A percentile compares a stretch with the other conserved stretches of the same genome.
phyloP scores from a whole-genome alignment of 2,888 invertebrate species.

The Ennomos erosarius region DNA sequence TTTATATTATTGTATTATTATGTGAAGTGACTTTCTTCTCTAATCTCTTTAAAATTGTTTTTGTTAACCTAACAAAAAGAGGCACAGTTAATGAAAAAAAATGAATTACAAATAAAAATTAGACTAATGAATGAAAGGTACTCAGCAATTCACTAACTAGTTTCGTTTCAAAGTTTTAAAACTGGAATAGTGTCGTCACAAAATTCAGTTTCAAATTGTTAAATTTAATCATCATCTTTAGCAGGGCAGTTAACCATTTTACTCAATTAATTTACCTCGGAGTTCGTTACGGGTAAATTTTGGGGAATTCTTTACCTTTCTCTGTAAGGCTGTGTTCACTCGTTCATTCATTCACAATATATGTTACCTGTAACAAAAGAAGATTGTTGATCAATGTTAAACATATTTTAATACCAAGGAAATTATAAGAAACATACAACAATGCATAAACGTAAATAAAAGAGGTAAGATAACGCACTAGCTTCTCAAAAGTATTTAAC shows the following conservation, averaged over 20 bases:
- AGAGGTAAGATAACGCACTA: no score
- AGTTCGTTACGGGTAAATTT: slow-evolving; percentile 9
- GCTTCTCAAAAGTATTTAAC: no score
- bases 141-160: no score
- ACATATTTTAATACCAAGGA: neutral
- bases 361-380: slow-evolving; percentile 49
- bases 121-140: no score
- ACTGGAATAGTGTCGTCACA: slow-evolving; percentile 8
- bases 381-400: slow-evolving; percentile 13
- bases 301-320: slow-evolving; percentile 9
- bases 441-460: no score
- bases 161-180: neutral
- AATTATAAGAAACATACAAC: no score
- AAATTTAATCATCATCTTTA: slow-evolving; percentile 39
- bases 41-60: no score
- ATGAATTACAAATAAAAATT: no score
- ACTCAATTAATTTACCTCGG: slow-evolving; percentile 43
- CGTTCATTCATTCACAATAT: slow-evolving; percentile 21
- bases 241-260: slow-evolving; percentile 36
- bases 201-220: slow-evolving; percentile 14
- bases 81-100: no score
- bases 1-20: no score
- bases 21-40: no score
- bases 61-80: no score
- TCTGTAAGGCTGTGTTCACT: neutral